These are phyloP conservation scores for Gnatocerus cornutus DNA, from an alignment of 2,888 invertebrate species.

Conservation along the genomic window DNA sequence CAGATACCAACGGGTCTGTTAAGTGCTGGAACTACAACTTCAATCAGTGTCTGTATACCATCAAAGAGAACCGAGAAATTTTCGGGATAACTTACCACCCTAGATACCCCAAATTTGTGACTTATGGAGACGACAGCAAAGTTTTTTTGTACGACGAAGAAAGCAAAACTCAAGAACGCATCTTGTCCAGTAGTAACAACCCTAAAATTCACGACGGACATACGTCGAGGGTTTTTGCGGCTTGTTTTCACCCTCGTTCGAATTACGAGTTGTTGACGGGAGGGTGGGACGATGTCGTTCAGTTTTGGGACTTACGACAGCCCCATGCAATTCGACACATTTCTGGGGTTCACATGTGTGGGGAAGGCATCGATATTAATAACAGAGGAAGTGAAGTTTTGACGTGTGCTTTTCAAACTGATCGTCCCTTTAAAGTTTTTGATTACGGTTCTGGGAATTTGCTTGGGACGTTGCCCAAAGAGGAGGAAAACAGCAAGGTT, in stretches of 20 bases:
- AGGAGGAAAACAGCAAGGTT: conserved; percentile 67
- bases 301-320: conserved; percentile 81
- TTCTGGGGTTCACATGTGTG: conserved; percentile 77
- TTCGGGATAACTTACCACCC: conserved; percentile 78
- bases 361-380: conserved; percentile 80
- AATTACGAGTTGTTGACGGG: conserved; percentile 79
- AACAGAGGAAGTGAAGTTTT: conserved; percentile 78
- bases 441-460: conserved; percentile 79
- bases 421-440: conserved; percentile 77
- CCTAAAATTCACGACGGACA: conserved; percentile 74
- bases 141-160: conserved; percentile 81
- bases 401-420: conserved; percentile 79
- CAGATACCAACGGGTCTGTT: conserved; percentile 80
- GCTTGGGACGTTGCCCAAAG: conserved; percentile 76
- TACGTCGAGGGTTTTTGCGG: conserved; percentile 77
- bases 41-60: conserved; percentile 77
- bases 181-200: conserved; percentile 74
- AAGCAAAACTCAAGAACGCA: conserved; percentile 77
- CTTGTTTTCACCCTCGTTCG: conserved; percentile 78
- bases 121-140: conserved; percentile 78
- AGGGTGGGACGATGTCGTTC: conserved; percentile 79
- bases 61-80: conserved; percentile 79
- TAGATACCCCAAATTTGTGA: conserved; percentile 74
- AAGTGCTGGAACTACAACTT: conserved; percentile 82
- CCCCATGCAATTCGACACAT: conserved; percentile 76